Conservation (phyloP, 2,888 invertebrate genomes). For the Seira ritae region DNA sequence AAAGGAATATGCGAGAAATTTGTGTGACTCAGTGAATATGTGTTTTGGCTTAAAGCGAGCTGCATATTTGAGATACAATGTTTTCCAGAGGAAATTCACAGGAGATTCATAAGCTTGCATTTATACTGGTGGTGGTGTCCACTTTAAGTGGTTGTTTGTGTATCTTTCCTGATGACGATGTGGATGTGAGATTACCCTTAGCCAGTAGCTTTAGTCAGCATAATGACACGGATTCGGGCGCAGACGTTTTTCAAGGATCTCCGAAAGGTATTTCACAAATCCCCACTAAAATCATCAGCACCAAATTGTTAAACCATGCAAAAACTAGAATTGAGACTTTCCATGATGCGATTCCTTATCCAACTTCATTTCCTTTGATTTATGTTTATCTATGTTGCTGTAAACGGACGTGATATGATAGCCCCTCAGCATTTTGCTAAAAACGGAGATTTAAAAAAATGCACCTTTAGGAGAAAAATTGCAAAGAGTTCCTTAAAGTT, state of each 20-base stretch:
- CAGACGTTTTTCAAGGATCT: slow-evolving; percentile 35
- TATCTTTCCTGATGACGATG: background rate
- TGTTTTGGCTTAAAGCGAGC: slow-evolving; percentile 42
- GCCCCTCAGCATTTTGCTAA: too few relatives aligned
- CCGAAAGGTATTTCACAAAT: slow-evolving; percentile 48
- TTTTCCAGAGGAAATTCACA: slow-evolving; percentile 52
- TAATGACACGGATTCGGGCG: slow-evolving; percentile 43
- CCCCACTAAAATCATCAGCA: too few relatives aligned
- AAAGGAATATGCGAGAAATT: slow-evolving; percentile 16
- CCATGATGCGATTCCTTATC: too few relatives aligned
- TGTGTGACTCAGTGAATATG: slow-evolving; percentile 44
- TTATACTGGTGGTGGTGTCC: background rate
- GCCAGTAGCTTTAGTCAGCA: slow-evolving; percentile 14
- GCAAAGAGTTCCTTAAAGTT: background rate
- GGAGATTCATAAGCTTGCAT: background rate
- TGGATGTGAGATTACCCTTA: slow-evolving; percentile 19
- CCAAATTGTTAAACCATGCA: too few relatives aligned
- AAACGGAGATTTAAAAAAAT: background rate
- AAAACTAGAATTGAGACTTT: too few relatives aligned
- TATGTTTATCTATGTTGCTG: slow-evolving; percentile 6
- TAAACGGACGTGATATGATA: too few relatives aligned
- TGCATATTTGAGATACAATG: slow-evolving; percentile 46
- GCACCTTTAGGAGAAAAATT: background rate
- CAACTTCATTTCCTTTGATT: too few relatives aligned
- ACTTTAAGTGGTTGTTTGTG: slow-evolving; percentile 8